Evolutionary conservation across 2,113 vertebrate species (phyloP).

Genomic region (Procavia capensis): DNA sequence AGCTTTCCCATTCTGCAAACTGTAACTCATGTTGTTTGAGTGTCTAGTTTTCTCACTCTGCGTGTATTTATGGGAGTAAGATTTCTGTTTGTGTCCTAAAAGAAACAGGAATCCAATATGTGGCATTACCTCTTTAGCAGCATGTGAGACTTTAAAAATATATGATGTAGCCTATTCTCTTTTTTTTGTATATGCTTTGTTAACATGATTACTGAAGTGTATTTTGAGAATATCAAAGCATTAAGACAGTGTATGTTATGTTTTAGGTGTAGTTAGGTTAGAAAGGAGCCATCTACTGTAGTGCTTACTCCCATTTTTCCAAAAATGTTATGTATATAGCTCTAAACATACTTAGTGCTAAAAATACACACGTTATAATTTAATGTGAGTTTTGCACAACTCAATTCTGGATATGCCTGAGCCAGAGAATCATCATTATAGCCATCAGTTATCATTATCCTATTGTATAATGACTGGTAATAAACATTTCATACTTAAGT

Average conservation of each 20-base stretch:
- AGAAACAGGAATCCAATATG: neutral
- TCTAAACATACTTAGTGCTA: conserved; percentile 28
- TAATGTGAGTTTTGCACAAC: conserved; percentile 15
- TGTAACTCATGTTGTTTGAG: neutral
- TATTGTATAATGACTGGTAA: neutral
- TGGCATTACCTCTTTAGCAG: neutral
- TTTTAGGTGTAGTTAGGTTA: conserved; percentile 18
- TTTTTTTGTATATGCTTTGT: conserved; percentile 42
- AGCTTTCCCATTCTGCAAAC: conserved; percentile 51
- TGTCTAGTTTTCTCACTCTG: conserved; percentile 39
- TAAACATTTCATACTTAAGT: neutral
- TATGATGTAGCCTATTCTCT: neutral
- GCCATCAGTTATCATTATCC: neutral
- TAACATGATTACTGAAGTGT: conserved; percentile 34
- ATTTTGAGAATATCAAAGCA: conserved; percentile 13
- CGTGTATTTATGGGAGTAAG: conserved; percentile 48
- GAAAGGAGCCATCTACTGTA: neutral
- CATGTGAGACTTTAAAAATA: neutral
- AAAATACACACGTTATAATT: conserved; percentile 16
- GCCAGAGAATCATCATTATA: neutral
- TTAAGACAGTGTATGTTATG: conserved; percentile 6
- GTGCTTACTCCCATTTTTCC: neutral
- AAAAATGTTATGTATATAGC: neutral
- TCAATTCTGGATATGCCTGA: neutral
- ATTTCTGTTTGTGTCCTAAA: neutral